Percentiles rank a stretch among this genome's conserved stretches.
These are phyloP conservation scores for Poeciliopsis prolifica DNA, from an alignment of 2,113 vertebrate species.

Conservation along the genomic window DNA sequence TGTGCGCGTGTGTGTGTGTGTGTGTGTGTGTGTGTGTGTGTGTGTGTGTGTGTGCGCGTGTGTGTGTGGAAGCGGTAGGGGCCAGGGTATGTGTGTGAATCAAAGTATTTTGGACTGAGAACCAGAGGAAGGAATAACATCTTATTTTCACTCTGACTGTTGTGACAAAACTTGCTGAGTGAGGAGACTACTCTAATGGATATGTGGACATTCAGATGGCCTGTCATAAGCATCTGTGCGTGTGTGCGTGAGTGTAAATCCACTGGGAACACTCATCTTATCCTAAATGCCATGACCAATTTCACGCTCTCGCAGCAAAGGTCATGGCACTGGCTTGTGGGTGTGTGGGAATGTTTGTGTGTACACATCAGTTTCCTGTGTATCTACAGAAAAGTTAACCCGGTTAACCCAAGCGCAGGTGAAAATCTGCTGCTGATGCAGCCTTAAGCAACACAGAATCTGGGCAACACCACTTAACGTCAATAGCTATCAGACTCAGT, in stretches of 20 bases:
- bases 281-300: conserved; percentile 80
- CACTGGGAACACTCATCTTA: conserved; percentile 70
- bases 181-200: conserved; percentile 64
- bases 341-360: conserved; percentile 42
- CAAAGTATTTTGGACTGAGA: conserved; percentile 15
- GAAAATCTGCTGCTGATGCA: conserved; percentile 74
- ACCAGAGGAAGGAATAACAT: conserved; percentile 55
- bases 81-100: conserved; percentile 6
- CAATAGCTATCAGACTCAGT: conserved; percentile 65
- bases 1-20: too few relatives aligned
- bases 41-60: conserved; percentile 13
- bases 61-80: neutral
- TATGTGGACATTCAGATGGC: conserved; percentile 72
- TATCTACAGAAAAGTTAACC: conserved; percentile 67
- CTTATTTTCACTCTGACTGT: conserved; percentile 61
- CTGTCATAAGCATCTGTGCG: conserved; percentile 61
- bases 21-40: too few relatives aligned
- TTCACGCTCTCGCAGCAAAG: conserved; percentile 81
- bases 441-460: conserved; percentile 58
- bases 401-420: conserved; percentile 72
- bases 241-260: conserved; percentile 50
- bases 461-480: conserved; percentile 58
- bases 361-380: conserved; percentile 44
- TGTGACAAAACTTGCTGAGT: conserved; percentile 72
- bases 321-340: conserved; percentile 62